Conservation (phyloP, 2,113 vertebrate species). For the Cheirogaleus medius region DNA sequence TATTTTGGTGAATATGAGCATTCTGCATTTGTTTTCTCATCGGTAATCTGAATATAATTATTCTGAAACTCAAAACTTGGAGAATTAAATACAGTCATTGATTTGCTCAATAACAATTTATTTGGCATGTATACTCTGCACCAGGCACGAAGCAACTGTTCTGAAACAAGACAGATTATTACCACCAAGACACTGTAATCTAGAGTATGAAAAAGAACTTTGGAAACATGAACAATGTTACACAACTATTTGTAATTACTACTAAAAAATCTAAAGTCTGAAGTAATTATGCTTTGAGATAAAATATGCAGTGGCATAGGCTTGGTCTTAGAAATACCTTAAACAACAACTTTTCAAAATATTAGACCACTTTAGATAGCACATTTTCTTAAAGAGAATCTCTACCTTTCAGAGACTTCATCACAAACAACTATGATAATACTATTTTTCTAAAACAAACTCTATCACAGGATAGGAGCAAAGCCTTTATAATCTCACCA, state of each 20-base stretch:
- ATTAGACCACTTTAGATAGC: background rate
- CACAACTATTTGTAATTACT: background rate
- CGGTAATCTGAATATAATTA: background rate
- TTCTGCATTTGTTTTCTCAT: slow-evolving; percentile 27
- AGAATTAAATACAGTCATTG: background rate
- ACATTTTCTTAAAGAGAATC: background rate
- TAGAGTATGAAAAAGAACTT: background rate
- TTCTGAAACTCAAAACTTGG: background rate
- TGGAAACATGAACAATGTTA: background rate
- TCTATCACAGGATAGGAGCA: background rate
- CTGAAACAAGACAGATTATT: background rate
- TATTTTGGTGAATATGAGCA: background rate
- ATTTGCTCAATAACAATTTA: background rate
- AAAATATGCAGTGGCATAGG: background rate
- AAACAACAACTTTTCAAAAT: background rate
- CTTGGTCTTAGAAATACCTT: background rate
- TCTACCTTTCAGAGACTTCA: background rate
- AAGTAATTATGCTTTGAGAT: background rate
- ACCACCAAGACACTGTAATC: background rate
- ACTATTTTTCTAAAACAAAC: background rate
- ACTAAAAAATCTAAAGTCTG: background rate
- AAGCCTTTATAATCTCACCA: background rate
- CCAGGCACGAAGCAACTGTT: background rate
- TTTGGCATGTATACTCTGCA: background rate
- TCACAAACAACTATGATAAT: background rate